These are phyloP conservation scores for Ataeniobius toweri DNA, from an alignment of 2,797 vertebrate species.

Conservation along the genomic window DNA sequence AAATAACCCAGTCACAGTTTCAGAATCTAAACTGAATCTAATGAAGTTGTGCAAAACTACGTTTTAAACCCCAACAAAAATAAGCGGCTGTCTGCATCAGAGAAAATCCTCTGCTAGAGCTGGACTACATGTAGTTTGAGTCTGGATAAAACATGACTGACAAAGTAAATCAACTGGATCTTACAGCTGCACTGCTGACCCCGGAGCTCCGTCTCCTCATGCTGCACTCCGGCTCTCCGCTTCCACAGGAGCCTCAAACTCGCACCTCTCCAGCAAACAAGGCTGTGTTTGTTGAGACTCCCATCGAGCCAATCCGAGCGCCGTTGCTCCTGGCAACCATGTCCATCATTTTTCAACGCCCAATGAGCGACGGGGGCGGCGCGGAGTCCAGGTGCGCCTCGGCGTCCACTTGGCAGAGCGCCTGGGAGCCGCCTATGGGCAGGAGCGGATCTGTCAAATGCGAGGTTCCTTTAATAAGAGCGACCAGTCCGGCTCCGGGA, in stretches of 20 bases:
- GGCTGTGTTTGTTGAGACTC: conserved; percentile 76
- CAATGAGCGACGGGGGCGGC: conserved; percentile 85
- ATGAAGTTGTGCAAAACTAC: conserved; percentile 5
- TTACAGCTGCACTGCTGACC: conserved; percentile 74
- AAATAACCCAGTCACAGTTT: conserved; percentile 18
- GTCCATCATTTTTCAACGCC: conserved; percentile 86
- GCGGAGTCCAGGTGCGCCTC: conserved; percentile 86
- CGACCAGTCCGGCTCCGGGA: conserved; percentile 94
- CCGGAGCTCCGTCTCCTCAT: conserved; percentile 74
- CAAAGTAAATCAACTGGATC: conserved; percentile 73
- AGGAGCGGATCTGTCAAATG: conserved; percentile 96
- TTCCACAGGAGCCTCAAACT: conserved; percentile 75
- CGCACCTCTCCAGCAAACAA: conserved; percentile 75
- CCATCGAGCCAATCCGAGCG: conserved; percentile 79
- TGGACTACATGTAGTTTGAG: conserved; percentile 43
- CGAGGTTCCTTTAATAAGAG: conserved; percentile 90
- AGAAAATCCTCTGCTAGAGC: conserved; percentile 24
- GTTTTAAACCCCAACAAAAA: not conserved
- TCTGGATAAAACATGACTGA: conserved; percentile 49
- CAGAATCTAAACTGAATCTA: conserved; percentile 17
- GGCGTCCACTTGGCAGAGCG: conserved; percentile 86
- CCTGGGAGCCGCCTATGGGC: conserved; percentile 86
- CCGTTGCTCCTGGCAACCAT: conserved; percentile 86
- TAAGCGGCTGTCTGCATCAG: not conserved
- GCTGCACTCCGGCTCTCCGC: conserved; percentile 76